A percentile compares a stretch with the other conserved stretches of the same genome.
phyloP scores from a whole-genome alignment of 1,140 invertebrate genomes.

The Lepidostoma basale region DNA sequence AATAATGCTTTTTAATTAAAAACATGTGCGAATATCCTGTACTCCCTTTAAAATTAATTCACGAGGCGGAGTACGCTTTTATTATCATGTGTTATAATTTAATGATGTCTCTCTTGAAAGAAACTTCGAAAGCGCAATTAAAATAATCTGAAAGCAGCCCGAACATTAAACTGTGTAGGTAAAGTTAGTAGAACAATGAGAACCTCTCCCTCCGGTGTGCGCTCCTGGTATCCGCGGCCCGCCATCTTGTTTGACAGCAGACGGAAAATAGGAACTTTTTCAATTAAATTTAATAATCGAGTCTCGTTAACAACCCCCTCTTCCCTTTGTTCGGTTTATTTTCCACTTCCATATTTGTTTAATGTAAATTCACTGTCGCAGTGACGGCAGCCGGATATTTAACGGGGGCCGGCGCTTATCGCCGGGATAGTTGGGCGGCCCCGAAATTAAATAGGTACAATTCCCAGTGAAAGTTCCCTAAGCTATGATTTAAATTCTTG shows the following conservation, averaged over 20 bases:
- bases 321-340: slow-evolving; percentile 11
- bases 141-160: neutral
- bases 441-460: neutral
- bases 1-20: no score
- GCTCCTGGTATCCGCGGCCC: slow-evolving; percentile 1
- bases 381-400: slow-evolving; percentile 10
- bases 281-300: slow-evolving; percentile 34
- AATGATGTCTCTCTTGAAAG: no score
- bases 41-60: no score
- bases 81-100: no score
- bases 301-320: slow-evolving; percentile 23
- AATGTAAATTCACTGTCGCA: neutral
- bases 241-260: slow-evolving; percentile 23
- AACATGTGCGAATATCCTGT: no score
- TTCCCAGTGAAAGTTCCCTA: neutral
- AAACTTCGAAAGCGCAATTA: no score
- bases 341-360: slow-evolving; percentile 4
- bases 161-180: neutral
- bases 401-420: neutral
- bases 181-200: neutral
- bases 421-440: neutral
- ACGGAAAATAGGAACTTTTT: slow-evolving; percentile 22
- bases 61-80: no score
- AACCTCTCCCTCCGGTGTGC: neutral
- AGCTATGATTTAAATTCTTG: neutral